A percentile compares a stretch with the other conserved stretches of the same genome.
phyloP scores from a whole-genome alignment of 2,888 invertebrate species.

The Patella depressa region DNA sequence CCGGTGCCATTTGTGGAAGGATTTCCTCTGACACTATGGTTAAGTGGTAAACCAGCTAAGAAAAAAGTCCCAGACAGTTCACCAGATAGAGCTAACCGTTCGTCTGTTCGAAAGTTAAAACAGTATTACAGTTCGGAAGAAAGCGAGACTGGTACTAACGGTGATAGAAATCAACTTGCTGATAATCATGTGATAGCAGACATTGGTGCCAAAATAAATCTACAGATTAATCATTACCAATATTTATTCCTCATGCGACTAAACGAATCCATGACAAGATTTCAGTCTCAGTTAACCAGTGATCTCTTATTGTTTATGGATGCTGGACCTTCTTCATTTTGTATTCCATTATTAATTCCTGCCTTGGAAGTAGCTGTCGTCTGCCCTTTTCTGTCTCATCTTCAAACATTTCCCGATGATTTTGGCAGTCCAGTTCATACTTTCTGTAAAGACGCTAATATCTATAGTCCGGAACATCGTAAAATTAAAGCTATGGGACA shows the following conservation, averaged over 20 bases:
- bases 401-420: conserved; percentile 41
- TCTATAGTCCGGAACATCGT: not conserved
- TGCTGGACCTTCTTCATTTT: conserved; percentile 37
- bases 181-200: conserved; percentile 85
- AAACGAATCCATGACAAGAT: conserved; percentile 79
- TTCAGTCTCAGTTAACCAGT: conserved; percentile 57
- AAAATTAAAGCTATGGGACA: not conserved
- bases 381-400: conserved; percentile 56
- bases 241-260: conserved; percentile 88
- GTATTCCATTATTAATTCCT: conserved; percentile 82
- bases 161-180: conserved; percentile 65
- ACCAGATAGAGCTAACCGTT: conserved; percentile 35
- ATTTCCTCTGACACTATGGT: conserved; percentile 89
- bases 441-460: not conserved
- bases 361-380: conserved; percentile 89
- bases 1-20: conserved; percentile 74
- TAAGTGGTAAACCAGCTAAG: conserved; percentile 71
- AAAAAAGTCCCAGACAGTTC: not conserved
- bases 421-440: conserved; percentile 34
- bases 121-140: conserved; percentile 33
- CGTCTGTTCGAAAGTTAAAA: conserved; percentile 40
- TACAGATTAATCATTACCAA: conserved; percentile 95
- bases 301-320: conserved; percentile 76
- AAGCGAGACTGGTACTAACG: conserved; percentile 25
- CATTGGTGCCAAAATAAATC: conserved; percentile 86